Evolutionary conservation across 2,797 vertebrate genomes (phyloP).

Genomic region (Urosaurus nigricauda): DNA sequence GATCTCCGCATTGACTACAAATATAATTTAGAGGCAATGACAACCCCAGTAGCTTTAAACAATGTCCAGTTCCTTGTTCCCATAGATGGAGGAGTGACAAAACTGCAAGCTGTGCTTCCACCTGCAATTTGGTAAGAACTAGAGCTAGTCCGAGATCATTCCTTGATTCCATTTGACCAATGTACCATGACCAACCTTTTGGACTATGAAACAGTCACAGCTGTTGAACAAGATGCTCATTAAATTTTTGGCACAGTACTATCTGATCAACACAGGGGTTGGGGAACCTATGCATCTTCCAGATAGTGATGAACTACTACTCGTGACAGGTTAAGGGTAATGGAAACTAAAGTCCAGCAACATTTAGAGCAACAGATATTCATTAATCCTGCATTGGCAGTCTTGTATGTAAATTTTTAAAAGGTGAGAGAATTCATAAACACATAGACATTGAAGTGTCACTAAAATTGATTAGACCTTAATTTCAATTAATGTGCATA

Average conservation of each 20-base stretch:
- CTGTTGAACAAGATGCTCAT: not conserved
- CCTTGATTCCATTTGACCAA: not conserved
- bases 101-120: conserved; percentile 94
- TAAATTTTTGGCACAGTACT: not conserved
- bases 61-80: conserved; percentile 94
- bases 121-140: conserved; percentile 90
- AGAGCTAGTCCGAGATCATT: not conserved
- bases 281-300: not conserved
- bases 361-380: not conserved
- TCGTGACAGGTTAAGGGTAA: not conserved
- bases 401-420: too few relatives aligned
- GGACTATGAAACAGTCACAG: not conserved
- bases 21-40: conserved; percentile 94
- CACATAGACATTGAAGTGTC: not conserved
- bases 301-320: not conserved
- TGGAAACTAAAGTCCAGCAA: not conserved
- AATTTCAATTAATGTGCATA: not conserved
- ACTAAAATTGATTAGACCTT: not conserved
- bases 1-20: conserved; percentile 98
- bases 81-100: conserved; percentile 90
- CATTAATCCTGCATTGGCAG: too few relatives aligned
- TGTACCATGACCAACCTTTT: not conserved
- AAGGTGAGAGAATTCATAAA: not conserved
- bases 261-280: not conserved
- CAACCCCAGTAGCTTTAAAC: conserved; percentile 89